phyloP scores from a whole-genome alignment of 2,113 vertebrate genomes.

The Tichodroma muraria region DNA sequence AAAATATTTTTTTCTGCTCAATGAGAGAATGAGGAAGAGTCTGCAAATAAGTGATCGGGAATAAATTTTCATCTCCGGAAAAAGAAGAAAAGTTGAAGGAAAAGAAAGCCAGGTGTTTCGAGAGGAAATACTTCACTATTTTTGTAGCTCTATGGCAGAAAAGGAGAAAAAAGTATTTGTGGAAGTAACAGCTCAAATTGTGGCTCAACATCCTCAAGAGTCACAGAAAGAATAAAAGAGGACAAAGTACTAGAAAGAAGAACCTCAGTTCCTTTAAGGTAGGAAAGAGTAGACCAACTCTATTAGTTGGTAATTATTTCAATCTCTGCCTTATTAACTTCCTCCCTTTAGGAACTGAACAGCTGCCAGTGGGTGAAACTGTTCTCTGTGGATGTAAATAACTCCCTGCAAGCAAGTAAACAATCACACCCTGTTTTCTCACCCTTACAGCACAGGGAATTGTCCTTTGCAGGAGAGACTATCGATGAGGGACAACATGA shows the following conservation, averaged over 20 bases:
- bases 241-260: not conserved
- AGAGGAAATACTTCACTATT: not conserved
- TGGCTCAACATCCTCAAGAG: not conserved
- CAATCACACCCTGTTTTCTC: not conserved
- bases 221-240: not conserved
- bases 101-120: not conserved
- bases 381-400: not conserved
- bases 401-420: not conserved
- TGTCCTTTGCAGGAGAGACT: not conserved
- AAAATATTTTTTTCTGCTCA: not conserved
- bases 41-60: not conserved
- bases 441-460: not conserved
- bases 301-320: not conserved
- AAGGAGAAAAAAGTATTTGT: not conserved
- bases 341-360: not conserved
- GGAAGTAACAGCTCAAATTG: not conserved
- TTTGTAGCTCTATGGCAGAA: not conserved
- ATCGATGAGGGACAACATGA: not conserved
- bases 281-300: not conserved
- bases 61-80: not conserved
- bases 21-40: not conserved
- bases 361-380: not conserved
- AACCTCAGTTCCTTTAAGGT: not conserved
- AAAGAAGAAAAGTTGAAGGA: not conserved
- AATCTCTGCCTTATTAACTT: not conserved